Base-by-base conservation (phyloP, 2,113 vertebrate species). In the Rostratula benghalensis region DNA sequence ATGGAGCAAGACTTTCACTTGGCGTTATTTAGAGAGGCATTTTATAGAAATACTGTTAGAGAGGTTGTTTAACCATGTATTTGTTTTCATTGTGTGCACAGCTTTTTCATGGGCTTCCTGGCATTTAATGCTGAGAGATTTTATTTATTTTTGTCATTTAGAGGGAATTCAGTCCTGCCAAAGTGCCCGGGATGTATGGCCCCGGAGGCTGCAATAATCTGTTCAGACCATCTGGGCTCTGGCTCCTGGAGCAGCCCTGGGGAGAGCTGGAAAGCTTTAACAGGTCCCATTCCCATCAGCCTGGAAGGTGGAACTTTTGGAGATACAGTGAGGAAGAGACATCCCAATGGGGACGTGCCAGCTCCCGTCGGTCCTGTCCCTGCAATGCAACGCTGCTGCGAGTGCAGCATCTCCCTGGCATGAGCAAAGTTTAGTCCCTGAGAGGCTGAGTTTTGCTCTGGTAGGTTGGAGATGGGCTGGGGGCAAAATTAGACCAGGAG, bases 61-160 rank as follows among this genome's bases (percentile, higher is more conserved):
- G 96, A 94, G 88, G 87, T 97, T 97, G 96, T 97, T 98, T 98
- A 98, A 97, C 97, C 95, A 96, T 95, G 84, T 98, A 95, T 98
- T 98, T 98, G 97, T 95, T 98, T 97, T 98, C 96, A 93, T 94
- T 96, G 82, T 92, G 96, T 96, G 94, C 93, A 95, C 93, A 96
- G 88, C 95, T 96, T 96, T 96, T 97, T 89, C 90, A 95, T 18
- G 60, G 93, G 41, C 77, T 89, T 87, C 68, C 74, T 64, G 1
- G 83, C 83, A 76, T 93, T 94, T 96, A 97, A 92, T 88, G 94
- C 48, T 11, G 70, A 91, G 92, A 87, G 79, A 94, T 91, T 94
- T 92, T 80, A 94, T 97, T 97, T 96, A 94, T 95, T 96, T 97
- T 95, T 92, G 89, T 79, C 7, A 8, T 95, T 97, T 95, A 93